Conservation (phyloP, 2,113 vertebrate species). For the Echinops telfairi region DNA sequence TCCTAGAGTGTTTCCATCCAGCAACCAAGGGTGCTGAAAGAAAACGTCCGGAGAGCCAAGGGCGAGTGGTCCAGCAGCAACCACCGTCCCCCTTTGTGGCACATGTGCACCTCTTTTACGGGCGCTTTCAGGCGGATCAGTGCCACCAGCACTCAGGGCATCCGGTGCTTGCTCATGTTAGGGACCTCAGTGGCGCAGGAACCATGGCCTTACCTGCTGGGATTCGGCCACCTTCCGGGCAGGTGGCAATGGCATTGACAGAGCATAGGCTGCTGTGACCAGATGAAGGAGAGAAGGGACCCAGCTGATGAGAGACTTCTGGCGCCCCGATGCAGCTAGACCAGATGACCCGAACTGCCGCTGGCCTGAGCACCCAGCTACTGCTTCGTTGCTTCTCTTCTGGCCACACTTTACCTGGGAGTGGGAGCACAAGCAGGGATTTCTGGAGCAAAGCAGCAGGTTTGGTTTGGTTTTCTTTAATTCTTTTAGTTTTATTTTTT, state of each 20-base stretch:
- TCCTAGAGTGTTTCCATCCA: not conserved
- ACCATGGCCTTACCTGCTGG: slow-evolving; percentile 25
- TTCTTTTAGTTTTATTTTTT: too few species aligned
- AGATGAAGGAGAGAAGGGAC: slow-evolving; percentile 68
- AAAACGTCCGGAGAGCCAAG: not conserved
- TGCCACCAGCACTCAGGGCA: not conserved
- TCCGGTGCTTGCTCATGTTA: not conserved
- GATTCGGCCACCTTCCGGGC: slow-evolving; percentile 55
- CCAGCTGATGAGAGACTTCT: slow-evolving; percentile 68
- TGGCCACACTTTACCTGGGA: slow-evolving; percentile 43
- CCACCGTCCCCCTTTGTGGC: not conserved
- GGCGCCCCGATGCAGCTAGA: slow-evolving; percentile 64
- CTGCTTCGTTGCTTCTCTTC: slow-evolving; percentile 39
- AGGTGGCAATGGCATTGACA: slow-evolving; percentile 66
- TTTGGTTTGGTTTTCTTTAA: not conserved
- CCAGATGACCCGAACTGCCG: slow-evolving; percentile 74
- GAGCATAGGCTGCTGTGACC: slow-evolving; percentile 57
- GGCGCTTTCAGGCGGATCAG: not conserved
- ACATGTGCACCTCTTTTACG: slow-evolving; percentile 16
- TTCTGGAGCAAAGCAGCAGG: not conserved
- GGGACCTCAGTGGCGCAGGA: not conserved
- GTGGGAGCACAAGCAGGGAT: slow-evolving; percentile 29
- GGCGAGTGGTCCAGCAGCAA: not conserved
- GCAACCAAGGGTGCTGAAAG: not conserved
- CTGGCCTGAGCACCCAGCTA: slow-evolving; percentile 53